A percentile compares a stretch with the other conserved stretches of the same genome.
Evolutionary conservation across 2,113 vertebrate species (phyloP).

Genomic region (Rhodinocichla rosea): DNA sequence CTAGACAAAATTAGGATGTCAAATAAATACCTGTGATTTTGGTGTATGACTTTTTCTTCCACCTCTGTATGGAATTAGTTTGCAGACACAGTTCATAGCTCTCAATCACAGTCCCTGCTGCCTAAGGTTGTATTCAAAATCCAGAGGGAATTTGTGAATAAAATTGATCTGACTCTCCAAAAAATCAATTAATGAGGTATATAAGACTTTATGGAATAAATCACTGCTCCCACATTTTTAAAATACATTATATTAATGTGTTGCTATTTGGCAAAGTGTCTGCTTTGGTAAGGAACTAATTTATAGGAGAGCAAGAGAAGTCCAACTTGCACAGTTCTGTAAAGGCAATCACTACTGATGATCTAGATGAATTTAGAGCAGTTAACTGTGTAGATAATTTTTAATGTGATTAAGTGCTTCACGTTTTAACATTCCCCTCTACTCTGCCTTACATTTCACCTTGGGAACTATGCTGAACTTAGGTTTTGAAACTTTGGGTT

Average conservation of each 20-base stretch:
- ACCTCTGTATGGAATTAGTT: neutral
- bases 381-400: neutral
- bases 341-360: neutral
- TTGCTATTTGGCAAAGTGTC: neutral
- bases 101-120: neutral
- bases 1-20: neutral
- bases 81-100: neutral
- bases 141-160: neutral
- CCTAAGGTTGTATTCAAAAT: neutral
- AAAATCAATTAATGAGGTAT: neutral
- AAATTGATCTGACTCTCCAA: neutral
- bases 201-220: neutral
- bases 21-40: neutral
- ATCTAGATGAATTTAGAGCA: neutral
- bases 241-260: neutral
- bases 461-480: neutral
- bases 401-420: neutral
- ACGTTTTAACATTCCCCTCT: neutral
- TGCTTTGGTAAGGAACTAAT: neutral
- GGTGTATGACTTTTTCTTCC: neutral
- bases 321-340: neutral
- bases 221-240: neutral
- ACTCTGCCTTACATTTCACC: neutral
- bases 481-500: neutral
- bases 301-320: neutral